Percentiles rank a stretch among this genome's conserved stretches.
phyloP scores from a whole-genome alignment of 2,888 invertebrate genomes.

The Pteria penguin region DNA sequence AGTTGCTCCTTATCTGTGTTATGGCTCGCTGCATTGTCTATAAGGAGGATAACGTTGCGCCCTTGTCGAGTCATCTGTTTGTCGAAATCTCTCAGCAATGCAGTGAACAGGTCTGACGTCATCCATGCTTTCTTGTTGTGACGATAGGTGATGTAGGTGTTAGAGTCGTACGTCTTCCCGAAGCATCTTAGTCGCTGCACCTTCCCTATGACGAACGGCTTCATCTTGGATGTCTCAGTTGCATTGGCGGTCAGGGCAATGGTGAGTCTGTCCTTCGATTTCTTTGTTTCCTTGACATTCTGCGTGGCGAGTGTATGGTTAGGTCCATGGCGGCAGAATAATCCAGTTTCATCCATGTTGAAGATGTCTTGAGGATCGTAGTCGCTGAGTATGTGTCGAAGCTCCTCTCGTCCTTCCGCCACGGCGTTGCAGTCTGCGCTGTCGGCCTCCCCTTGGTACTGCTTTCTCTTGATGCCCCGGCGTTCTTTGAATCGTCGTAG shows the following conservation, averaged over 20 bases:
- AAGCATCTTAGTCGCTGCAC: slow-evolving; percentile 32
- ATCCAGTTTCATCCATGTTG: slow-evolving; percentile 49
- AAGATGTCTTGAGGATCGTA: slow-evolving; percentile 45
- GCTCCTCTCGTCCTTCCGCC: slow-evolving; percentile 4
- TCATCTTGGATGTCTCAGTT: slow-evolving; percentile 38
- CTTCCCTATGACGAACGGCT: slow-evolving; percentile 49
- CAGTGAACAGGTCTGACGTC: slow-evolving; percentile 41
- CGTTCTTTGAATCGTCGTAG: slow-evolving; percentile 29
- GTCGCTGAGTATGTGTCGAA: slow-evolving; percentile 20
- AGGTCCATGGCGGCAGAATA: slow-evolving; percentile 44
- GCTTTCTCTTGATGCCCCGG: slow-evolving; percentile 26
- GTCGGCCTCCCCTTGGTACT: slow-evolving; percentile 35
- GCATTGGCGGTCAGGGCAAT: slow-evolving; percentile 40
- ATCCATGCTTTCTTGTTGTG: slow-evolving; percentile 54
- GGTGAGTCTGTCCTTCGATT: slow-evolving; percentile 41
- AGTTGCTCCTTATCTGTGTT: slow-evolving; percentile 16
- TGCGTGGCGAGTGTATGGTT: slow-evolving; percentile 36
- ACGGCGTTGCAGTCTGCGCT: slow-evolving; percentile 36
- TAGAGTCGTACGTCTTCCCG: slow-evolving; percentile 38
- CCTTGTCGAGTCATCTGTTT: slow-evolving; percentile 27
- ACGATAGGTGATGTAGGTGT: slow-evolving; percentile 23
- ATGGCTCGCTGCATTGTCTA: slow-evolving; percentile 50
- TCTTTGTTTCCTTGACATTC: slow-evolving; percentile 26
- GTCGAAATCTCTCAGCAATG: slow-evolving; percentile 42
- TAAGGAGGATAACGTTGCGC: slow-evolving; percentile 21